phyloP scores from a whole-genome alignment of 2,113 vertebrate genomes.

The Himantopus leucocephalus region DNA sequence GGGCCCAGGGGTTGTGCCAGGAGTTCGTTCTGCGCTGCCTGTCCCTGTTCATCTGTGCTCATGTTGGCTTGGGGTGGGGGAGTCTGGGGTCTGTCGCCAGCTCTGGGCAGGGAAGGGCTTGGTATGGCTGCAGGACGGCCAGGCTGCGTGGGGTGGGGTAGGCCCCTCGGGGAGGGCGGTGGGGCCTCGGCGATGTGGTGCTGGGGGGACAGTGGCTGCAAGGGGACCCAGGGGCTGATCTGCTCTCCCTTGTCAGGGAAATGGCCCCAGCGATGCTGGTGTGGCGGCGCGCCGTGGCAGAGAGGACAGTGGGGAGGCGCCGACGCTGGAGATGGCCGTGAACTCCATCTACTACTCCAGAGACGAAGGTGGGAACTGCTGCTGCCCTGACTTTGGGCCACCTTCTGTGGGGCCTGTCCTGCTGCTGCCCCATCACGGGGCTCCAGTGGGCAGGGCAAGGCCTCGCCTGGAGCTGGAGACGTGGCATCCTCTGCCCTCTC shows the following conservation, averaged over 20 bases:
- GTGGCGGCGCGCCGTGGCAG: neutral
- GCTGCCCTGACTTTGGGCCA: neutral
- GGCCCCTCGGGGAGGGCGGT: neutral
- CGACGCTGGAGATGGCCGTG: constrained; percentile 88
- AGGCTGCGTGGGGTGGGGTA: neutral
- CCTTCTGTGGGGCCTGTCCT: neutral
- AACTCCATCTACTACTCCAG: constrained; percentile 93
- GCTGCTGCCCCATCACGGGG: neutral
- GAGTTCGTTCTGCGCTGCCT: neutral
- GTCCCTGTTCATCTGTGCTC: fast-evolving
- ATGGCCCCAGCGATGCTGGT: neutral
- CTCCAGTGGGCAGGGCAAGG: fast-evolving
- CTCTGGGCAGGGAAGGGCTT: neutral
- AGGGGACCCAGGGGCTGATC: neutral
- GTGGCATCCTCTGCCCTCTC: neutral
- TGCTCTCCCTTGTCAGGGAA: constrained; percentile 50
- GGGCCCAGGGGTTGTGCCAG: fast-evolving
- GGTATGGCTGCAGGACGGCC: neutral
- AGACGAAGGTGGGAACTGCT: constrained; percentile 82
- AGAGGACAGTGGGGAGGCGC: neutral
- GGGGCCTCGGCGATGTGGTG: neutral
- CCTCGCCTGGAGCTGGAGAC: neutral
- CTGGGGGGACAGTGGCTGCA: neutral
- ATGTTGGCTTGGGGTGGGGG: fast-evolving
- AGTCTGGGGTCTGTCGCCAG: fast-evolving